A percentile compares a stretch with the other conserved stretches of the same genome.
These are phyloP conservation scores for Notocelia uddmanniana DNA, from an alignment of 2,888 invertebrate species.

Conservation along the genomic window DNA sequence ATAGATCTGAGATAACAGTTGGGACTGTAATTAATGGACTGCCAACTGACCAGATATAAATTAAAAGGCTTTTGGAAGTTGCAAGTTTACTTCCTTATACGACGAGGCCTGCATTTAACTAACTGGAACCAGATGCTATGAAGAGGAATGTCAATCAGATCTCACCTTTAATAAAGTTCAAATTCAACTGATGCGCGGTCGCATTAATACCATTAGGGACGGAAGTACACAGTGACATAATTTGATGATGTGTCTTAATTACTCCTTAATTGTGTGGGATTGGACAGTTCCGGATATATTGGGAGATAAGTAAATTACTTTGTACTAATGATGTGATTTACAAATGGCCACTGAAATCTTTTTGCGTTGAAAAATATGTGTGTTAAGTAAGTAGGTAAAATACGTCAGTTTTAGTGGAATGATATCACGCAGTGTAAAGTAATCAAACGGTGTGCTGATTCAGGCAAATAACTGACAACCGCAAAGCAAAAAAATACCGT, in stretches of 20 bases:
- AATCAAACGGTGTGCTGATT: too few species aligned
- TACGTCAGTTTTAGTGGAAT: too few species aligned
- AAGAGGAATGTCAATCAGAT: neutral
- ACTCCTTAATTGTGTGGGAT: neutral
- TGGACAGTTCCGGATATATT: neutral
- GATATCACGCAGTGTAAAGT: too few species aligned
- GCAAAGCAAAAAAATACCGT: too few species aligned
- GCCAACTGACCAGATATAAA: conserved; percentile 32
- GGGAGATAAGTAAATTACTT: neutral
- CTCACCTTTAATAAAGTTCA: neutral
- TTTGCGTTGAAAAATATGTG: too few species aligned
- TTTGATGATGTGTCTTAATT: neutral
- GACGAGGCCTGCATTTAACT: neutral
- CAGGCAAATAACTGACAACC: too few species aligned
- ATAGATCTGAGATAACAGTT: conserved; percentile 30
- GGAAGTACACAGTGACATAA: neutral
- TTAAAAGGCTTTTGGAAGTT: conserved; percentile 18
- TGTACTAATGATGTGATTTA: neutral
- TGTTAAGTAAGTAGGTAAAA: too few species aligned
- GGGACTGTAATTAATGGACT: conserved; percentile 41
- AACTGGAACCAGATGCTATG: neutral
- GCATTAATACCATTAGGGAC: neutral
- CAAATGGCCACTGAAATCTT: too few species aligned
- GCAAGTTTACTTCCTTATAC: conserved; percentile 22
- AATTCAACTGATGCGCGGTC: neutral